Evolutionary conservation across 2,888 invertebrate species (phyloP), one percentile per base, ranked within the genome.

Genomic region (Trachelus troglodyta): DNA sequence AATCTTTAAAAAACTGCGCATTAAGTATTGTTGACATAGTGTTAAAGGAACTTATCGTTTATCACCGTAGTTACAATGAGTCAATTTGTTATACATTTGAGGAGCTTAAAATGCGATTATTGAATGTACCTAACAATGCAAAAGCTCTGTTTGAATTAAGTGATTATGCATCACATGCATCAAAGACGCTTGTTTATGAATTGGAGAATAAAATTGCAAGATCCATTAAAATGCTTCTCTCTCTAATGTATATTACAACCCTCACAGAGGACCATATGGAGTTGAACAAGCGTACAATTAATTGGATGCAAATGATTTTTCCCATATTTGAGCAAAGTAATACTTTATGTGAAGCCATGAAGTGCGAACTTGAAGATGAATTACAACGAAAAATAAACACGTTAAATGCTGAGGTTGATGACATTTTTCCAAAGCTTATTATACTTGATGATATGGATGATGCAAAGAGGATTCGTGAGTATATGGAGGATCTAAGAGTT

Each of bases 401-500:
- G 56, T 89, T 94, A 69, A 92, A 93, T 82, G 80, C 88, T 11
- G 93, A 94, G 79, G 89, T 94, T 69, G 92, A 93, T 81, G 92
- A 92, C 76, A 87, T 94, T 68, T 88, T 93, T 34, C 92, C 93
- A 76, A 90, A 89, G 92, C 79, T 93, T 31, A 92, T 92, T 74
- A 93, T 94, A 84, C 92, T 94, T 83, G 92, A 93, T 81, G 92
- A 92, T 81, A 93, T 93, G 94, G 94, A 85, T 92, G 89, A 94
- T 76, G 89, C 93, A 23, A 91, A 91, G 77, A 92, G 93, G 86
- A 92, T 93, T 84, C 87, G 86, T 37, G 93, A 94, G 82, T 94
- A 94, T 82, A 88, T 80, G n/a, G 87, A 92, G 85, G 93, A 94
- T 85, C 91, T 94, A 31, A 78, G 81, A 30, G 79, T 81, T 83